Conservation (phyloP, 2,888 invertebrate species). For the Pseudococcus longispinus region DNA sequence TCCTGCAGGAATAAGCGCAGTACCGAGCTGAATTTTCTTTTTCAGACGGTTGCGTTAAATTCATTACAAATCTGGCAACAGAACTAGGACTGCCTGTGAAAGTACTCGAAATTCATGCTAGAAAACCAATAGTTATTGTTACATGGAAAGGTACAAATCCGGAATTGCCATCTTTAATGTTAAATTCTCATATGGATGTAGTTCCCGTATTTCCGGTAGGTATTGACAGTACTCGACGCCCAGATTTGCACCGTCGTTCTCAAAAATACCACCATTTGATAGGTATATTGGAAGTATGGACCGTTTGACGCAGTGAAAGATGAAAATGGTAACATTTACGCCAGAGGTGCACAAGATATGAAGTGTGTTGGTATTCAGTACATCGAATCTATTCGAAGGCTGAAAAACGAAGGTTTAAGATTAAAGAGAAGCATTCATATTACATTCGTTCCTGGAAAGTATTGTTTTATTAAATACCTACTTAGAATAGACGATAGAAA, state of each 20-base stretch:
- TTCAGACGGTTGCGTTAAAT: constrained; percentile 76
- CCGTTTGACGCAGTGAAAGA: constrained; percentile 89
- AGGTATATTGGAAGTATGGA: constrained; percentile 89
- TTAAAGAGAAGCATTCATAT: constrained; percentile 73
- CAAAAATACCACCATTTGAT: constrained; percentile 4
- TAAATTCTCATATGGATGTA: constrained; percentile 97
- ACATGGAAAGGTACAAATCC: constrained; percentile 83
- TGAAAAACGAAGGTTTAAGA: constrained; percentile 67
- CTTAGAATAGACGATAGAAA: neutral
- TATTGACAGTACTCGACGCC: constrained; percentile 47
- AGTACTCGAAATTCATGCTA: constrained; percentile 69
- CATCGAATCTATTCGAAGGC: constrained; percentile 73
- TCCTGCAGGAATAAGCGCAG: too few relatives aligned
- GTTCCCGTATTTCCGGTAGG: constrained; percentile 90
- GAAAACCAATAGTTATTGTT: constrained; percentile 81
- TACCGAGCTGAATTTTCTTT: neutral
- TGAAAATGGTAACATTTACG: constrained; percentile 84
- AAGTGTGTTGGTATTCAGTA: constrained; percentile 80
- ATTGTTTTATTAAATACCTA: neutral
- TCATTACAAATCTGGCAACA: constrained; percentile 76
- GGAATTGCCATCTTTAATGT: constrained; percentile 73
- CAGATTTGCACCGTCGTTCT: neutral
- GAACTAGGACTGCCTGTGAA: constrained; percentile 72
- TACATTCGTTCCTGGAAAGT: constrained; percentile 74
- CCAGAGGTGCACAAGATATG: constrained; percentile 90